Base-by-base conservation (phyloP, 2,888 invertebrate genomes). In the Campoplex capitator region DNA sequence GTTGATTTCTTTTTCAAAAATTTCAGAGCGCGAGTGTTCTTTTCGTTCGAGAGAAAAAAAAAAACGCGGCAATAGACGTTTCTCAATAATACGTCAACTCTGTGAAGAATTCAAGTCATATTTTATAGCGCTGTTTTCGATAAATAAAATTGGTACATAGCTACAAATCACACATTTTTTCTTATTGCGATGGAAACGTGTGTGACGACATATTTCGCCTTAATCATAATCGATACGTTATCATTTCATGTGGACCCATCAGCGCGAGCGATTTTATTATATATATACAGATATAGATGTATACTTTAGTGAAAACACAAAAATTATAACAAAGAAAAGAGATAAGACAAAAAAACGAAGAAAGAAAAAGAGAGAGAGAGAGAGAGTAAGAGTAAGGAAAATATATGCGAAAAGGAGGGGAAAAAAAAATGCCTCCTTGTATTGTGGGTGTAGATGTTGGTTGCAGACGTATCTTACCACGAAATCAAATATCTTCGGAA, bases 401-500 rank as follows among this genome's bases (percentile, higher is more conserved):
- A 75, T 58, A 68, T 56, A 54, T 23, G 65, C 58, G 2, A 35
- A 42, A 76, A 9, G 23, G n/a, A 62, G 28, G 45, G 58, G 76
- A 71, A 70, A 79, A 70, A 79, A 45, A 62, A 80, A 81, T 67
- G 48, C 78, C 83, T 78, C 82, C 83, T 70, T 23, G 76, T 77
- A 76, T 80, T 75, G 85, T 75, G 81, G 85, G 73, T 84, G 77
- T 86, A 80, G 83, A 78, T 76, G 78, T 75, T 84, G 82, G 56
- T 84, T 62, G 62, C 75, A 71, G 56, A 58, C 71, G 74, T 70
- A 81, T 79, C 81, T 75, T 87, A 84, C 78, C 80, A 76, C 70
- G 75, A 86, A 88, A 88, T 88, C 84, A 86, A 88, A 88, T 87
- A 86, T 80, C 83, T 81, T 81, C 65, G 80, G 51, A 79, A 83